Evolutionary conservation across 2,113 vertebrate species (phyloP).

Genomic region (Brachyhypopomus gauderio): DNA sequence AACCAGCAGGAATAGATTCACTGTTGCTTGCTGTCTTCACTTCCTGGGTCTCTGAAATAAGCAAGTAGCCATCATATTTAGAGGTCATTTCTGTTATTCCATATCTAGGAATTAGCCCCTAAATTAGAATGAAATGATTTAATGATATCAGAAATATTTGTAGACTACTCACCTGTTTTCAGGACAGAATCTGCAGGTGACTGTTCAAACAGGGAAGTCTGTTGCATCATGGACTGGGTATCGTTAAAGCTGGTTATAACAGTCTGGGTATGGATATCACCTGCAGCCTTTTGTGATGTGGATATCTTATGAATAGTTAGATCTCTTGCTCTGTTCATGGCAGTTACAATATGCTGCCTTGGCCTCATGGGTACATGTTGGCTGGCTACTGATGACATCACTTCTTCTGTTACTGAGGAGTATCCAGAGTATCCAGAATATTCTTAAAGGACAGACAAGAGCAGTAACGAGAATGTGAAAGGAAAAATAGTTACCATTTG

Average conservation of each 20-base stretch:
- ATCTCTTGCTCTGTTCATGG: slow-evolving; percentile 31
- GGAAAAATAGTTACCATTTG: neutral
- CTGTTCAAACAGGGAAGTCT: neutral
- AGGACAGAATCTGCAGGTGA: neutral
- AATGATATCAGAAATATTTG: neutral
- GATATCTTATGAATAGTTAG: slow-evolving; percentile 16
- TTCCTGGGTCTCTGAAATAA: slow-evolving; percentile 1
- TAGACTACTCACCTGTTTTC: neutral
- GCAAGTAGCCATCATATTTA: neutral
- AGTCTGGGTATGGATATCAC: neutral
- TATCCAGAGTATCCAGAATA: slow-evolving; percentile 33
- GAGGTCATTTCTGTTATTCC: neutral
- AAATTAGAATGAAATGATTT: neutral
- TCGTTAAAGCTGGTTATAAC: neutral
- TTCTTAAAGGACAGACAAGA: neutral
- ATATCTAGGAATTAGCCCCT: neutral
- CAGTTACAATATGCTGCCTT: slow-evolving; percentile 21
- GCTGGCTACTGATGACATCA: neutral
- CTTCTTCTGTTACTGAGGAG: slow-evolving; percentile 5
- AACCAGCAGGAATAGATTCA: neutral
- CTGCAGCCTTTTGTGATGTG: neutral
- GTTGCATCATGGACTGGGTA: neutral
- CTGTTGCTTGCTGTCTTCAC: neutral
- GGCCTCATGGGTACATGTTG: neutral
- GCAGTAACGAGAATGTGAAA: neutral